Evolutionary conservation across 2,113 vertebrate species (phyloP).

Genomic region (Tylochromis polylepis): DNA sequence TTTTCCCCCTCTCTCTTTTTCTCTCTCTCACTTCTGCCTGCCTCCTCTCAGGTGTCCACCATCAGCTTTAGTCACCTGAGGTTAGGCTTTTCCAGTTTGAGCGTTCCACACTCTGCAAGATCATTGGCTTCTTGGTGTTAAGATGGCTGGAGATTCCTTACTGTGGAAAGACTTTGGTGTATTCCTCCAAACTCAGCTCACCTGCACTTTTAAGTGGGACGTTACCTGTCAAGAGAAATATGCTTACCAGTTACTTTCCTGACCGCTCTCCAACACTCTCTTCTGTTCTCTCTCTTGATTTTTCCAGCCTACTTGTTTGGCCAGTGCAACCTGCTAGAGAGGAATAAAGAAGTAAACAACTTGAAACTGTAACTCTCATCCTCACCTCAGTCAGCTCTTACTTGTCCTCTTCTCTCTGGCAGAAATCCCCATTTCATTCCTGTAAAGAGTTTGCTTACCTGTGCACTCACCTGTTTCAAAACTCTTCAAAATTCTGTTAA

Average conservation of each 20-base stretch:
- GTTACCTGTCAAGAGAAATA: background rate
- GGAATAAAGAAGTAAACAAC: background rate
- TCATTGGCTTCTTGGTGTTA: background rate
- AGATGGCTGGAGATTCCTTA: too few species aligned
- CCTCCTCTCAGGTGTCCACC: background rate
- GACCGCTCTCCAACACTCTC: background rate
- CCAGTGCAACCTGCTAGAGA: too few species aligned
- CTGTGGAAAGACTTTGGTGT: background rate
- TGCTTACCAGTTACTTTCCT: background rate
- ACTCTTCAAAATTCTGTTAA: background rate
- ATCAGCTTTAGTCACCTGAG: background rate
- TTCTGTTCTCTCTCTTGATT: background rate
- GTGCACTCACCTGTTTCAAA: background rate
- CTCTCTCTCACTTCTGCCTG: background rate
- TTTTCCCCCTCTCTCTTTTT: background rate
- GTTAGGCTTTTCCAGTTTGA: background rate
- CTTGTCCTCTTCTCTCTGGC: background rate
- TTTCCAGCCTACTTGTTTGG: too few species aligned
- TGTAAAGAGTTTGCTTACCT: background rate
- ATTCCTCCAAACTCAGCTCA: background rate
- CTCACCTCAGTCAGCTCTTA: background rate
- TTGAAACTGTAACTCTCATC: background rate
- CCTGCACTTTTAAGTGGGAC: background rate
- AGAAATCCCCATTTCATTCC: background rate
- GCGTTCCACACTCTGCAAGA: background rate